A percentile compares a stretch with the other conserved stretches of the same genome.
Evolutionary conservation across 2,888 invertebrate species (phyloP).

Genomic region (Torymus tubicola): DNA sequence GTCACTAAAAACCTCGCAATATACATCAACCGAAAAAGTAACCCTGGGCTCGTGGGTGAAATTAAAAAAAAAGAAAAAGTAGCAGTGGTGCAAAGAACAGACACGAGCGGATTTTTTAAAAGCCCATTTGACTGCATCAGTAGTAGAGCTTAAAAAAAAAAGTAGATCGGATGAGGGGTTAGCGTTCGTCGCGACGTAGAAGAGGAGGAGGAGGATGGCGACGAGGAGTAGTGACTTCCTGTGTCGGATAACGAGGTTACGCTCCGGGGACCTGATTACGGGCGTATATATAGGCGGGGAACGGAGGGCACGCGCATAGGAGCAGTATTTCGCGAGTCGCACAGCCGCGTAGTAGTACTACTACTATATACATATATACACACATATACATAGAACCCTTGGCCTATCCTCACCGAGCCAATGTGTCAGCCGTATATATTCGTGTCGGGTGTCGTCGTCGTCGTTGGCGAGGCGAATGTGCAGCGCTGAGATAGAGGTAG

Average conservation of each 20-base stretch:
- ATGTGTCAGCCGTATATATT: slow-evolving; percentile 41
- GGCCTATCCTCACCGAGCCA: slow-evolving; percentile 10
- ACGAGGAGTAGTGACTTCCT: slow-evolving; percentile 64
- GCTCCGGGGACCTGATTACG: slow-evolving; percentile 65
- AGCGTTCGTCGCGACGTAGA: not conserved
- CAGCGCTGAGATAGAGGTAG: not conserved
- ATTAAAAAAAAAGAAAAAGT: too few relatives aligned
- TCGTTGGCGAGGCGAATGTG: not conserved
- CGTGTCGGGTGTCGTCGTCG: slow-evolving; percentile 1
- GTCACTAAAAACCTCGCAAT: not conserved
- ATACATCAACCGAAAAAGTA: not conserved
- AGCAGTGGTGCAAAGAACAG: not conserved
- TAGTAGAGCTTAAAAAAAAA: slow-evolving; percentile 6
- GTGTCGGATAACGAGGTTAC: slow-evolving; percentile 69
- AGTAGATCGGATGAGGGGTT: slow-evolving; percentile 19
- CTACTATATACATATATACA: too few relatives aligned
- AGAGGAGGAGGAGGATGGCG: not conserved
- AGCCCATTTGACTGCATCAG: slow-evolving; percentile 57
- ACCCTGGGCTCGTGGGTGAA: not conserved
- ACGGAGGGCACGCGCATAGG: not conserved
- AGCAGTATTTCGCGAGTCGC: slow-evolving; percentile 28
- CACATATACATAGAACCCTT: not conserved
- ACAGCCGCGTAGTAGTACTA: not conserved
- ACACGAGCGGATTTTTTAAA: slow-evolving; percentile 57
- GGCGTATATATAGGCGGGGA: not conserved